Conservation (phyloP, 2,888 invertebrate species). For the Eudemis profundana region DNA sequence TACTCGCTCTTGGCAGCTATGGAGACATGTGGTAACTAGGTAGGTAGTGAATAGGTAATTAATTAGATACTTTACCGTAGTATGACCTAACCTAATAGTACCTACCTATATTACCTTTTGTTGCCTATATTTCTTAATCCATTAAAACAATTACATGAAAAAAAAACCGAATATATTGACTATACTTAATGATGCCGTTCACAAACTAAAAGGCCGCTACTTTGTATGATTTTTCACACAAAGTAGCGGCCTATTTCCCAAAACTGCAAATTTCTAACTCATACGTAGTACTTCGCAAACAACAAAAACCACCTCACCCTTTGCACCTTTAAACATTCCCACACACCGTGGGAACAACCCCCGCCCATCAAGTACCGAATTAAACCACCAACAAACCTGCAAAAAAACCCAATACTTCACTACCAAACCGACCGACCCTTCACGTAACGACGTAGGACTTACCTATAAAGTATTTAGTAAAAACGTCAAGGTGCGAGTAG, state of each 20-base stretch:
- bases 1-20: no score
- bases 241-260: constrained; percentile 39
- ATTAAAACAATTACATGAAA: background rate
- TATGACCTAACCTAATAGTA: no score
- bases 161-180: background rate
- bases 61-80: no score
- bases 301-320: constrained; percentile 59
- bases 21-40: no score
- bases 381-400: constrained; percentile 53
- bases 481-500: constrained; percentile 49
- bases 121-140: background rate
- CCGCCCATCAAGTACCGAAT: constrained; percentile 70
- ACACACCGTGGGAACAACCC: constrained; percentile 82
- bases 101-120: no score
- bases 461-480: constrained; percentile 61
- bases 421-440: constrained; percentile 59
- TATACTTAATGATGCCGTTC: no score
- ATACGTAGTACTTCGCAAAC: constrained; percentile 22
- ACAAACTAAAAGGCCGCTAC: no score
- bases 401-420: constrained; percentile 66
- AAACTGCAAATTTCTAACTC: constrained; percentile 52
- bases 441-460: constrained; percentile 63
- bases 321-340: constrained; percentile 82
- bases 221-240: no score
- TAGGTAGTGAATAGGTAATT: no score